Evolutionary conservation across 1,140 invertebrate genomes (phyloP).

Genomic region (Portunus trituberculatus): DNA sequence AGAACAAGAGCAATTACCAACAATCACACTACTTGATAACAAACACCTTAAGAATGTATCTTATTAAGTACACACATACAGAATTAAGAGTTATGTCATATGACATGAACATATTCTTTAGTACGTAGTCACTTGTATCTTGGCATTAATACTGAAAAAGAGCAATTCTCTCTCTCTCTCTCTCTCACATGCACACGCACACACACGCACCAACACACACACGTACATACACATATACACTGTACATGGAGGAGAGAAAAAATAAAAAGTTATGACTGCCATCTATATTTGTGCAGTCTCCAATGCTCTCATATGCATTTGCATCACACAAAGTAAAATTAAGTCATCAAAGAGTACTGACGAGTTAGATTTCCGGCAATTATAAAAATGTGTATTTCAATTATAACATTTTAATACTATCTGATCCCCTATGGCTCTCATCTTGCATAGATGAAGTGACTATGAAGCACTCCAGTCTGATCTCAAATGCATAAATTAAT

Average conservation of each 20-base stretch:
- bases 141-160: too few species aligned
- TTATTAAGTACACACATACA: constrained; percentile 14
- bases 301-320: neutral
- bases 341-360: neutral
- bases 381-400: neutral
- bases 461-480: neutral
- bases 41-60: constrained; percentile 11
- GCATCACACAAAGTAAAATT: neutral
- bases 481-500: neutral
- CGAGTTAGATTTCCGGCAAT: neutral
- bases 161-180: too few species aligned
- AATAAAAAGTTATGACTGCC: neutral
- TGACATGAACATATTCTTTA: neutral
- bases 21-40: constrained; percentile 46
- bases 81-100: neutral
- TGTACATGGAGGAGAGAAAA: too few species aligned
- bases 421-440: neutral
- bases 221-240: too few species aligned
- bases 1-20: constrained; percentile 46
- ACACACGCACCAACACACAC: too few species aligned
- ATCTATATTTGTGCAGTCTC: neutral
- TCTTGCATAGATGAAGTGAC: neutral
- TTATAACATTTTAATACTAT: neutral
- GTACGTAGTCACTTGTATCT: too few species aligned
- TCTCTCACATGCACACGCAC: too few species aligned